phyloP scores from a whole-genome alignment of 2,888 invertebrate genomes.

The Himalopsyche anomala region DNA sequence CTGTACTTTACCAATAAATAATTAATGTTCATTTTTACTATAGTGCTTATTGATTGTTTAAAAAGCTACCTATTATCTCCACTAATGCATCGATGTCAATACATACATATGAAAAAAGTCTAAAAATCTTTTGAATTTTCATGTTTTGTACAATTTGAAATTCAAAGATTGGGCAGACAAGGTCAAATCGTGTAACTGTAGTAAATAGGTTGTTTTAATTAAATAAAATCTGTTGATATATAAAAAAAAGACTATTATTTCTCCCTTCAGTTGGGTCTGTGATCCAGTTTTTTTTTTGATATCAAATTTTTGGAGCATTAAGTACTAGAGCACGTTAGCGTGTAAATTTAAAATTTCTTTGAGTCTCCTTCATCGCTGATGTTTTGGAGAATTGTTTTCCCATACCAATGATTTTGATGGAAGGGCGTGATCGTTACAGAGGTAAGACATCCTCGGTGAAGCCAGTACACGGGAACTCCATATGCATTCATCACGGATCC shows the following conservation, averaged over 20 bases:
- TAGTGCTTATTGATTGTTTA: slow-evolving; percentile 31
- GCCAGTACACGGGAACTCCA: too few species aligned
- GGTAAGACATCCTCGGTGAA: too few species aligned
- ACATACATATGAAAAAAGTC: slow-evolving; percentile 22
- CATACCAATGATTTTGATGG: too few species aligned
- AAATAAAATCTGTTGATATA: slow-evolving; percentile 65
- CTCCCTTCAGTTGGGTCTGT: too few species aligned
- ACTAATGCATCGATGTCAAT: slow-evolving; percentile 34
- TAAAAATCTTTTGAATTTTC: slow-evolving; percentile 23
- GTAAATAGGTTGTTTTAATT: slow-evolving; percentile 65
- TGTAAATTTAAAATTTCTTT: too few species aligned
- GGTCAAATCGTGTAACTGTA: slow-evolving; percentile 64
- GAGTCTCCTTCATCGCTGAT: too few species aligned
- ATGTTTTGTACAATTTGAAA: slow-evolving; percentile 14
- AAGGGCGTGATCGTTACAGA: too few species aligned
- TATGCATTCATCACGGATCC: too few species aligned
- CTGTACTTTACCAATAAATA: slow-evolving; percentile 1
- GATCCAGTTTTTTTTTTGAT: too few species aligned
- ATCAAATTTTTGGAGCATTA: too few species aligned
- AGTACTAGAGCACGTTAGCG: too few species aligned
- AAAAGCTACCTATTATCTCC: slow-evolving; percentile 23
- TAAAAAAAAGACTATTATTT: slow-evolving; percentile 49
- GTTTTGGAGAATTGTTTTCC: too few species aligned
- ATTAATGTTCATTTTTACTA: slow-evolving; percentile 14
- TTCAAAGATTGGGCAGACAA: slow-evolving; percentile 50